Base-by-base conservation (phyloP, 2,797 vertebrate species). In the Dicrostonyx torquatus region DNA sequence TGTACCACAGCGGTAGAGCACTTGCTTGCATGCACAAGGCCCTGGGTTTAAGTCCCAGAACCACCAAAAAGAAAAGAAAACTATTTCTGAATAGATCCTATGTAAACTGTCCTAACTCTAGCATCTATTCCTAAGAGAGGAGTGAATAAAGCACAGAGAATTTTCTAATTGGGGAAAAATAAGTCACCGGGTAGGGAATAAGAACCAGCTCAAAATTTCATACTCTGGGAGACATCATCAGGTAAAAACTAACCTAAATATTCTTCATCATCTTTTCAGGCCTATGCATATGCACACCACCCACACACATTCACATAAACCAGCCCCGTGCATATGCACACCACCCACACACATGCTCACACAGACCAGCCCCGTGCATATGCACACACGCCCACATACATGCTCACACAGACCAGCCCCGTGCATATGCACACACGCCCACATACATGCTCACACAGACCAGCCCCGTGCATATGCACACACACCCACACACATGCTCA, bases 221-320 rank as follows among this genome's bases (percentile, higher is more conserved):
- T 66, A 68, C 53, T 17, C 85, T 95, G 31, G 17, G 62, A 89
- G 3, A 45, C 37, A 77, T 10, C 31, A 91, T 24, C 11, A 87
- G 18, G 31, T 29, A 60, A 85, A 75, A 95, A 87, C 29, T n/a
- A 82, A 91, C 3, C 34, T 26, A 18, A 73, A 93, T 89, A 64
- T 79, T 62, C 60, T 77, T 76, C 50, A 85, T 73, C 64, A 12
- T 92, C 82, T 89, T 60, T 58, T 77, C 22, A 90, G 86, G 64
- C 3, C 55, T 34, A 22, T 4, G 12, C 22, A 48, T 13, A 78
- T 1, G 43, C 17, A 62, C 22, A 72, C 45, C 13, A 15, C 53
- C 15, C 53, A 53, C 53, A 53, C 48, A 50, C 12, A 50, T 45
- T 5, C 48, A 50, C 11, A 50, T 2, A 50, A 2, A 48, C 48